Evolutionary conservation across 53 echinoderm and acorn worm species (phyloP).

Genomic region (Luidia sarsii): DNA sequence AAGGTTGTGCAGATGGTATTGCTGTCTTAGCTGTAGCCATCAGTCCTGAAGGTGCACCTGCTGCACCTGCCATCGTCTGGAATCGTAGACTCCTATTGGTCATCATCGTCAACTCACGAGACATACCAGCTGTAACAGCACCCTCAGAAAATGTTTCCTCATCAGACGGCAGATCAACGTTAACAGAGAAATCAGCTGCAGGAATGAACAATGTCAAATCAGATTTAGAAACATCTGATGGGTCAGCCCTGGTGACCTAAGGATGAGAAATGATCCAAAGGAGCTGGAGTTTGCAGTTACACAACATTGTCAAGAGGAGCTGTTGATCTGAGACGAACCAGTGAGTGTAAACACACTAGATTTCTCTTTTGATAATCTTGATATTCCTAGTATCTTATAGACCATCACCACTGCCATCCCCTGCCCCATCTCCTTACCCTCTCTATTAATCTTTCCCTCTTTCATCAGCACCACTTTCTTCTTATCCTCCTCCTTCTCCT

Average conservation of each 20-base stretch:
- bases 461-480: conserved; percentile 91
- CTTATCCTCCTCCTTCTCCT: conserved; percentile 88
- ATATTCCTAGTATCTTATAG: too few relatives aligned
- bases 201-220: too few relatives aligned
- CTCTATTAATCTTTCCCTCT: conserved; percentile 85
- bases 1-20: conserved; percentile 21
- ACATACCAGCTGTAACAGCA: conserved; percentile 47
- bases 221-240: too few relatives aligned
- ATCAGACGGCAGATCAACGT: conserved; percentile 65
- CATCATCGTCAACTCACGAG: conserved; percentile 69
- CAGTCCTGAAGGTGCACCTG: conserved; percentile 27
- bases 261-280: too few relatives aligned
- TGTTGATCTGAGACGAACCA: too few relatives aligned
- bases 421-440: conserved; percentile 62
- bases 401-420: neutral
- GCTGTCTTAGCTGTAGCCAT: conserved; percentile 26
- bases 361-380: too few relatives aligned
- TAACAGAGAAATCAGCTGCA: conserved; percentile 85
- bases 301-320: too few relatives aligned
- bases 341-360: too few relatives aligned
- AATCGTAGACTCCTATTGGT: conserved; percentile 66
- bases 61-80: conserved; percentile 35
- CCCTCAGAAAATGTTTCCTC: conserved; percentile 49
- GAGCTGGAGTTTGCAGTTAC: too few relatives aligned
- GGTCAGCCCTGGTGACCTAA: too few relatives aligned